phyloP scores from a whole-genome alignment of 2,797 vertebrate genomes.

The Austrolebias charrua region DNA sequence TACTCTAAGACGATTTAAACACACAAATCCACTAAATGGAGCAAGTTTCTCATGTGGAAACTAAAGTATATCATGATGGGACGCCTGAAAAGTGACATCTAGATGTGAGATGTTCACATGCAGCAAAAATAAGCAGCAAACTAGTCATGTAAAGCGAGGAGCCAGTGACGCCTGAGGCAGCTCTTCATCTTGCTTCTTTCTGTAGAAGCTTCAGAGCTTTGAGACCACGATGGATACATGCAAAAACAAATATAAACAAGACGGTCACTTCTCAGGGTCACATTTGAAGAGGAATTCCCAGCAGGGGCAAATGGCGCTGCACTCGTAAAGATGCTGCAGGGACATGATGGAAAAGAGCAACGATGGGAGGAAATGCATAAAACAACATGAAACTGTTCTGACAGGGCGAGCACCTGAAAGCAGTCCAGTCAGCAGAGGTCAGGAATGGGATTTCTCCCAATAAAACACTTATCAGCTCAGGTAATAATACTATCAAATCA shows the following conservation, averaged over 20 bases:
- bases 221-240: conserved; percentile 30
- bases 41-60: conserved; percentile 12
- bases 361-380: conserved; percentile 56
- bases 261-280: conserved; percentile 9
- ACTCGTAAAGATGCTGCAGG: conserved; percentile 6
- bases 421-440: conserved; percentile 40
- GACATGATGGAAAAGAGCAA: conserved; percentile 39
- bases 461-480: neutral
- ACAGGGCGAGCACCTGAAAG: conserved; percentile 24
- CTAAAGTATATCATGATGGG: conserved; percentile 14
- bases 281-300: conserved; percentile 23
- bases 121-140: conserved; percentile 49
- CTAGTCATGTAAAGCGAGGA: conserved; percentile 40
- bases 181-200: conserved; percentile 1
- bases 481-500: too few relatives aligned
- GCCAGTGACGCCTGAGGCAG: conserved; percentile 46
- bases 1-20: conserved; percentile 39
- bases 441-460: conserved; percentile 18
- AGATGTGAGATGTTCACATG: conserved; percentile 9
- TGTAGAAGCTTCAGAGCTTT: conserved; percentile 28
- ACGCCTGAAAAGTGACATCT: conserved; percentile 5
- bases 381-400: conserved; percentile 32
- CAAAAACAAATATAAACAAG: conserved; percentile 10
- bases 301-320: conserved; percentile 6
- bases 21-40: conserved; percentile 46